Evolutionary conservation across 2,797 vertebrate genomes (phyloP).

Genomic region (Chelidonichthys spinosus): DNA sequence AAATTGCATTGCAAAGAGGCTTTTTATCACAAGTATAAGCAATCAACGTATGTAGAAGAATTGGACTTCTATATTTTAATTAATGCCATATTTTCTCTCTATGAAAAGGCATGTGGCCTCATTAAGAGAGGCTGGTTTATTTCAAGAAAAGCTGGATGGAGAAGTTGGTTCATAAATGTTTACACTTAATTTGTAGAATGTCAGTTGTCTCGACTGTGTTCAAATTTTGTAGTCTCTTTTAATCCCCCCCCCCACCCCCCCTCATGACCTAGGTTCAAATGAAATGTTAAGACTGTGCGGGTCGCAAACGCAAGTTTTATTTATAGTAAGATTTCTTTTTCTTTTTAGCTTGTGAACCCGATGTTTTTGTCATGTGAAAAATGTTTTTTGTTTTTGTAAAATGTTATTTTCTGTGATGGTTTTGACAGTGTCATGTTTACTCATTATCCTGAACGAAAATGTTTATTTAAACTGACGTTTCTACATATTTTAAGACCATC

Average conservation of each 20-base stretch:
- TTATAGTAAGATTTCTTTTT: slow-evolving; percentile 89
- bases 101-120: slow-evolving; percentile 85
- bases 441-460: slow-evolving; percentile 83
- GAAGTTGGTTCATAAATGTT: slow-evolving; percentile 87
- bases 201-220: slow-evolving; percentile 84
- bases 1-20: slow-evolving; percentile 78
- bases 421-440: slow-evolving; percentile 88
- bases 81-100: slow-evolving; percentile 85
- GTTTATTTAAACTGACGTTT: slow-evolving; percentile 90
- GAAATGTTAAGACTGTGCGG: slow-evolving; percentile 89
- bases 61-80: slow-evolving; percentile 86
- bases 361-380: slow-evolving; percentile 84
- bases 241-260: slow-evolving; percentile 37
- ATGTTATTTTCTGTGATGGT: slow-evolving; percentile 88
- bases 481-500: slow-evolving; percentile 89
- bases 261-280: slow-evolving; percentile 77
- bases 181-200: slow-evolving; percentile 89
- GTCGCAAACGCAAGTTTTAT: slow-evolving; percentile 92
- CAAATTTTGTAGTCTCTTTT: slow-evolving; percentile 82
- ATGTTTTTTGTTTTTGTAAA: slow-evolving; percentile 86
- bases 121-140: slow-evolving; percentile 83
- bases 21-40: slow-evolving; percentile 83
- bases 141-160: slow-evolving; percentile 84
- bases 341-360: slow-evolving; percentile 86
- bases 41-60: slow-evolving; percentile 86